These are phyloP conservation scores for Sinhomidia bicolor DNA, from an alignment of 2,888 invertebrate genomes.

Conservation along the genomic window DNA sequence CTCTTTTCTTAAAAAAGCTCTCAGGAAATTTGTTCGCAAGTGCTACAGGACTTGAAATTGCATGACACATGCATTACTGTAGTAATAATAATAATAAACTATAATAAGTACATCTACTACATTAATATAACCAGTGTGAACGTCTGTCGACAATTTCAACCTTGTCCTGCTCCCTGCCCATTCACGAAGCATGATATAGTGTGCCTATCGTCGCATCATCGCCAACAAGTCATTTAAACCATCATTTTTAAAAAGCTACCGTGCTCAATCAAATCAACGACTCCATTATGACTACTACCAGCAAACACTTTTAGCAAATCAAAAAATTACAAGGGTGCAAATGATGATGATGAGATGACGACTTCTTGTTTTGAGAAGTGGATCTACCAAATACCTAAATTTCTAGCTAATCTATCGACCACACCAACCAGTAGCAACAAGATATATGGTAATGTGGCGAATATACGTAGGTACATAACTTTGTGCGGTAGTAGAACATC, in stretches of 20 bases:
- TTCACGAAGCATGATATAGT: not conserved
- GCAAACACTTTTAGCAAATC: conserved; percentile 38
- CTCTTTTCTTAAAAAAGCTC: conserved; percentile 43
- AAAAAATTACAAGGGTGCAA: conserved; percentile 59
- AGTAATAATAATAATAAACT: conserved; percentile 29
- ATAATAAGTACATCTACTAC: not conserved
- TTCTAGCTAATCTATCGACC: too few relatives aligned
- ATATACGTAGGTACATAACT: too few relatives aligned
- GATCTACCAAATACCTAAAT: not conserved
- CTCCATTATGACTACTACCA: not conserved
- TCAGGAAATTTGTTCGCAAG: not conserved
- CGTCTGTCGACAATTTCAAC: conserved; percentile 53
- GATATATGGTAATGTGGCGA: not conserved
- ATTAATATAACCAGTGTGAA: too few relatives aligned
- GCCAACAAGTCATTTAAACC: not conserved
- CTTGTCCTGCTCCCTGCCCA: conserved; percentile 67
- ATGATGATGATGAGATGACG: conserved; percentile 3
- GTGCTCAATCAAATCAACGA: not conserved
- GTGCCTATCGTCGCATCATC: not conserved
- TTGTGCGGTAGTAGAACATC: conserved; percentile 9
- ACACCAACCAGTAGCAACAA: too few relatives aligned
- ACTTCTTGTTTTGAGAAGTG: conserved; percentile 22
- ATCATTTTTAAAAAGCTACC: not conserved
- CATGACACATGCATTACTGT: conserved; percentile 23
- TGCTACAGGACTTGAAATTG: not conserved